Percentiles rank a stretch among this genome's conserved stretches.
phyloP scores from a whole-genome alignment of 2,797 vertebrate genomes.

The Alexandromys oeconomus region DNA sequence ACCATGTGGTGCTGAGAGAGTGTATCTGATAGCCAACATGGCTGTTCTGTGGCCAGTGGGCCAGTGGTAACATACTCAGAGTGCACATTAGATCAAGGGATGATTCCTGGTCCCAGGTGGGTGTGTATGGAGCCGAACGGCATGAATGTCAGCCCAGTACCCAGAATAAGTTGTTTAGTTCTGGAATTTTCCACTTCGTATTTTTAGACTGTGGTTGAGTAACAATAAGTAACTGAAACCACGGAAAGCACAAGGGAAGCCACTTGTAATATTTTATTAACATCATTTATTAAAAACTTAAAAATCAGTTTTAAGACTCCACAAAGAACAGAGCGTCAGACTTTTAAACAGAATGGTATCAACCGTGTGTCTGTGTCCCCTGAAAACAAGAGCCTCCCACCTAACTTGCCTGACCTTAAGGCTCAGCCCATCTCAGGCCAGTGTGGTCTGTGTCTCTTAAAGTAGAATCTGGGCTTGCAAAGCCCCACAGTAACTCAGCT shows the following conservation, averaged over 20 bases:
- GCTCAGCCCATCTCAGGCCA: too few relatives aligned
- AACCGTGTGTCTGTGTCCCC: neutral
- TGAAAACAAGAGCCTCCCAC: neutral
- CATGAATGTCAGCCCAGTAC: neutral
- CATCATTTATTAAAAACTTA: neutral
- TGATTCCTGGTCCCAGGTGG: neutral
- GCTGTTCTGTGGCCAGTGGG: neutral
- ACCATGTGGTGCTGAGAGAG: neutral
- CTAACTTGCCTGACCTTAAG: neutral
- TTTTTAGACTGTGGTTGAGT: neutral
- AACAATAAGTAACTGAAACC: neutral
- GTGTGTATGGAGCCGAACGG: neutral
- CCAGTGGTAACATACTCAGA: neutral
- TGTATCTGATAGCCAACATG: too few relatives aligned
- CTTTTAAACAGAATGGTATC: neutral
- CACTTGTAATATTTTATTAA: neutral
- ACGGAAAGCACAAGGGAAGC: neutral
- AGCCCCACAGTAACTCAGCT: neutral
- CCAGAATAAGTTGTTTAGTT: slow-evolving; percentile 8
- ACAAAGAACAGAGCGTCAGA: neutral
- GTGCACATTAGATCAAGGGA: neutral
- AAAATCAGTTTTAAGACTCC: neutral
- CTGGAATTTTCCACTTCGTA: slow-evolving; percentile 7
- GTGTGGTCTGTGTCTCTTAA: too few relatives aligned
- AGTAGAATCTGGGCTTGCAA: neutral